These are phyloP conservation scores for Magallana gigas DNA, from an alignment of 1,140 invertebrate genomes.

Conservation along the genomic window DNA sequence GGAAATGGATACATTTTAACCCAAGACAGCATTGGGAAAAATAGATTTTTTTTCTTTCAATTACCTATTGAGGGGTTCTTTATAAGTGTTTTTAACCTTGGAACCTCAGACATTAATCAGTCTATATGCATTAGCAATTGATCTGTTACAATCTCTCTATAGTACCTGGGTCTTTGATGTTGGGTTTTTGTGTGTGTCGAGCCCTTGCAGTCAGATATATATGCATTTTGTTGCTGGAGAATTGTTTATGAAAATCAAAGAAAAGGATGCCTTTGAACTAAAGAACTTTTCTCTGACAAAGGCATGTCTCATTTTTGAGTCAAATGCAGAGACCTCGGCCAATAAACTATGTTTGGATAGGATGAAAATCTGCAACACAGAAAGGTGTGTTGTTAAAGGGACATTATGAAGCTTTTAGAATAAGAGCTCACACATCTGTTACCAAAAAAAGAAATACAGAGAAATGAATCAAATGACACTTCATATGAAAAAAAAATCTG, in stretches of 20 bases:
- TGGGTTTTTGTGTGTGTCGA: background rate
- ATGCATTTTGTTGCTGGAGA: background rate
- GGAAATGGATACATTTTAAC: slow-evolving; percentile 23
- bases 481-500: slow-evolving; percentile 24
- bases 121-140: slow-evolving; percentile 30
- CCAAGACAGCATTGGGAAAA: background rate
- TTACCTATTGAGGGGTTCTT: slow-evolving; percentile 1
- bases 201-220: slow-evolving; percentile 7
- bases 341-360: background rate
- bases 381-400: background rate
- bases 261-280: slow-evolving; percentile 17
- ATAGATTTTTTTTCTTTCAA: background rate
- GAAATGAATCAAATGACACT: slow-evolving; percentile 21
- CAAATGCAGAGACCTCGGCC: background rate
- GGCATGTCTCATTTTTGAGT: slow-evolving; percentile 18
- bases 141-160: slow-evolving; percentile 25
- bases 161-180: background rate
- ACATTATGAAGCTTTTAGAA: slow-evolving; percentile 20
- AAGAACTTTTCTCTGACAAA: background rate
- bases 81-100: slow-evolving; percentile 32
- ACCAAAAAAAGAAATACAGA: slow-evolving; percentile 33
- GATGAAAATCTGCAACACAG: background rate
- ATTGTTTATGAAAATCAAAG: slow-evolving; percentile 36
- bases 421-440: slow-evolving; percentile 5
- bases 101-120: slow-evolving; percentile 18